Evolutionary conservation across 2,113 vertebrate species (phyloP).

Genomic region (Salvelinus fontinalis): DNA sequence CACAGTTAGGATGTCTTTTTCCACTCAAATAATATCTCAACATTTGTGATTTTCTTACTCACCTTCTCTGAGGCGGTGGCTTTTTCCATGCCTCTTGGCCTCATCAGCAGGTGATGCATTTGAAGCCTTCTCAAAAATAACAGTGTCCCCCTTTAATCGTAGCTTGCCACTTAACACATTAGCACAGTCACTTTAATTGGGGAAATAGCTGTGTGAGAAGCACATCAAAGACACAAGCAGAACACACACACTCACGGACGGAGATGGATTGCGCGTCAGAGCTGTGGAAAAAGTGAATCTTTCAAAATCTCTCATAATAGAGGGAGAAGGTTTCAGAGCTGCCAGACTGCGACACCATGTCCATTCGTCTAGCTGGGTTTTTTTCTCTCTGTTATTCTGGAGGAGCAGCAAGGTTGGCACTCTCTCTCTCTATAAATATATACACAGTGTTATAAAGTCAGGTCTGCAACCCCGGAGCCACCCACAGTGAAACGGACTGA

Average conservation of each 20-base stretch:
- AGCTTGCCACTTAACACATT: constrained; percentile 51
- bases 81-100: constrained; percentile 31
- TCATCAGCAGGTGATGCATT: constrained; percentile 49
- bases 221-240: constrained; percentile 47
- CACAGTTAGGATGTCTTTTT: constrained; percentile 56
- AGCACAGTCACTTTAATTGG: constrained; percentile 52
- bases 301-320: constrained; percentile 31
- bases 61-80: constrained; percentile 8
- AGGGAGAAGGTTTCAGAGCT: constrained; percentile 30
- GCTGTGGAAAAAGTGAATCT: constrained; percentile 55
- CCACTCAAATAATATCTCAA: constrained; percentile 50
- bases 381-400: constrained; percentile 9
- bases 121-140: constrained; percentile 51
- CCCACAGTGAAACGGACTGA: not conserved
- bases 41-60: constrained; percentile 40
- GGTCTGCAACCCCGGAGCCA: not conserved
- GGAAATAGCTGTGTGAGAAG: constrained; percentile 39
- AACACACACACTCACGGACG: not conserved
- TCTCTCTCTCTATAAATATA: not conserved
- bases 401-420: constrained; percentile 8
- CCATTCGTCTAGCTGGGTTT: constrained; percentile 36
- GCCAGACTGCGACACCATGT: constrained; percentile 38
- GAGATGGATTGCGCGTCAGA: constrained; percentile 30
- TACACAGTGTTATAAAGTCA: not conserved
- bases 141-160: constrained; percentile 48